These are phyloP conservation scores for Montipora efflorescens DNA, from an alignment of 64 coral and sea anemone genomes.

Conservation along the genomic window DNA sequence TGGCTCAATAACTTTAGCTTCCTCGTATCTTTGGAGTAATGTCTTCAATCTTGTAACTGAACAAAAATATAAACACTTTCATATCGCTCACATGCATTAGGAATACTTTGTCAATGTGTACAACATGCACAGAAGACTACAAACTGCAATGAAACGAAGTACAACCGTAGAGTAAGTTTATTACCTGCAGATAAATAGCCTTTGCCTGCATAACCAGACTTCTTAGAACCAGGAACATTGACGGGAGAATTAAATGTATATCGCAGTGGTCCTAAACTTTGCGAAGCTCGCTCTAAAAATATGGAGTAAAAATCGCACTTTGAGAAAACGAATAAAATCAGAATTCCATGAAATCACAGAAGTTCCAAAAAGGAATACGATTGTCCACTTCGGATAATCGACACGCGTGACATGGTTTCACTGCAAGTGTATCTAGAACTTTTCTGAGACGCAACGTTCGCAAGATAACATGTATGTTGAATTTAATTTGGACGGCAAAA, in stretches of 20 bases:
- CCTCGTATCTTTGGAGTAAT: slow-evolving; percentile 76
- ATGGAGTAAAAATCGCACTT: background rate
- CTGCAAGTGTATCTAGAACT: no score
- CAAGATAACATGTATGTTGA: no score
- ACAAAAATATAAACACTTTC: background rate
- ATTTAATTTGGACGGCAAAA: no score
- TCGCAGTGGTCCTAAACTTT: slow-evolving; percentile 69
- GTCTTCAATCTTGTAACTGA: slow-evolving; percentile 74
- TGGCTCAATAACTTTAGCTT: slow-evolving; percentile 15
- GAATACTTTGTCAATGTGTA: background rate
- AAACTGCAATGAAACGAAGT: background rate
- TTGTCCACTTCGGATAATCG: no score
- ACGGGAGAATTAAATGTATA: slow-evolving; percentile 70
- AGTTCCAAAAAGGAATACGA: no score
- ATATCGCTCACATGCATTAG: background rate
- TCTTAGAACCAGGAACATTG: slow-evolving; percentile 49
- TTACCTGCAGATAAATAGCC: slow-evolving; percentile 65
- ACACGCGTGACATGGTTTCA: no score
- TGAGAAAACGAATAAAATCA: background rate
- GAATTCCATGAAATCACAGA: no score
- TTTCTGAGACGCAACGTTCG: no score
- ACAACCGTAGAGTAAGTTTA: background rate
- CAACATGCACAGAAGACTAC: background rate
- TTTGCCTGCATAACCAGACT: background rate
- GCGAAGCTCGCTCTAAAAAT: slow-evolving; percentile 67